Percentiles rank a stretch among this genome's conserved stretches.
Evolutionary conservation across 2,113 vertebrate genomes (phyloP).

Genomic region (Suncus etruscus): DNA sequence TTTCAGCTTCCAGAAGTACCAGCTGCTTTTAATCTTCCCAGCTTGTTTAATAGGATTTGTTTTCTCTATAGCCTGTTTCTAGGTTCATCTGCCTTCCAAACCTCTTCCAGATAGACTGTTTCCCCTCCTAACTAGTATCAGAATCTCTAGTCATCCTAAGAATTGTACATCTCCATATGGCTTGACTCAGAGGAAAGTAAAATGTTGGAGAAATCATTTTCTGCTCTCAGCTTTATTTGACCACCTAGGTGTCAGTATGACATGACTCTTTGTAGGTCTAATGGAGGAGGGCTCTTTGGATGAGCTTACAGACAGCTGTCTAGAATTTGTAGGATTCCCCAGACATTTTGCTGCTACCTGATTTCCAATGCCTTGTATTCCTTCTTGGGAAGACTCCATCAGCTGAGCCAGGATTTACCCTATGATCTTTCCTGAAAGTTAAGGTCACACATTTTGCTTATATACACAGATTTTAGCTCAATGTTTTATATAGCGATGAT

Average conservation of each 20-base stretch:
- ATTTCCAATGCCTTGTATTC: not conserved
- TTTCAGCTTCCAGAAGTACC: slow-evolving; percentile 32
- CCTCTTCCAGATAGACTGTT: not conserved
- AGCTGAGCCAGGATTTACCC: not conserved
- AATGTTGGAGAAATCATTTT: not conserved
- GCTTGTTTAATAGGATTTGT: slow-evolving; percentile 61
- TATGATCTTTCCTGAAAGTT: not conserved
- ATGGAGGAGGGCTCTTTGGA: not conserved
- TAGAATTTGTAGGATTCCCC: not conserved
- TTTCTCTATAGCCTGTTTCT: slow-evolving; percentile 27
- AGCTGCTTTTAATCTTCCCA: slow-evolving; percentile 67
- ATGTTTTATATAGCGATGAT: not conserved
- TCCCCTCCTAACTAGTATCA: not conserved
- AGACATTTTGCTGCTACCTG: not conserved
- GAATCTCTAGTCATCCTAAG: not conserved
- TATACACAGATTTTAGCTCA: not conserved
- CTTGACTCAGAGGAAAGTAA: slow-evolving; percentile 15
- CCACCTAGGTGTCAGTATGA: not conserved
- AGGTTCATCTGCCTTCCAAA: not conserved
- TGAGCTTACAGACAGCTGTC: not conserved
- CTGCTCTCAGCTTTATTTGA: not conserved
- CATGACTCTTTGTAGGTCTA: not conserved
- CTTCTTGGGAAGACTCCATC: not conserved
- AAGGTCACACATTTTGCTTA: not conserved
- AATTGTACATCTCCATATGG: not conserved